Base-by-base conservation (phyloP, 1,140 invertebrate genomes). In the Lineus longissimus region DNA sequence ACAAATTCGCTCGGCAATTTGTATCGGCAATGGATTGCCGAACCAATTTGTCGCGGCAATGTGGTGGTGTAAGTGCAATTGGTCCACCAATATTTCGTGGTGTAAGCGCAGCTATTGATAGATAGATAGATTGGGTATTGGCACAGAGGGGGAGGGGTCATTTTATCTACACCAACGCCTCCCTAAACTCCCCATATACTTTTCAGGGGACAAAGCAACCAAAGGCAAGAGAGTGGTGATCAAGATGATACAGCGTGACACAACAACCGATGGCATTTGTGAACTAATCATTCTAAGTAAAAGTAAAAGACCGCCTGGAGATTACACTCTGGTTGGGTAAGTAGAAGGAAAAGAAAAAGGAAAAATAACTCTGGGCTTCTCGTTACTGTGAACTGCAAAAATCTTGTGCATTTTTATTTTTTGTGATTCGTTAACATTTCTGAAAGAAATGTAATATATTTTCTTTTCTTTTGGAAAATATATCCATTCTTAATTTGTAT, bases 251-350 rank as follows among this genome's bases (percentile, higher is more conserved):
- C 19, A 4, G 4, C 6, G 47, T 6, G 19, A 51, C 4, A 7
- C 47, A 27, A 51, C 47, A 27, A 51, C 6, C 25, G 47, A 51
- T 23, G 47, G 19, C 25, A 51, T 51, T 51, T 23, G 47, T 27
- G 47, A 51, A 23, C n/a, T 51, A 6, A 51, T 51, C 9, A 51
- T 51, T 51, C 47, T 51, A 4, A 51, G 47, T 51, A 51, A 27
- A 27, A 23, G 19, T 19, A 27, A 27, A 27, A 4, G 47, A 51
- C 47, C 47, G n/a, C 47, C 47, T 19, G 25, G 25, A 23, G 47
- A 27, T 51, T 51, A 51, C n/a, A 51, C 47, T 23, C 25, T 51
- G 4, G 25, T 51, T 23, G 47, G 47, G 47, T 51, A n/a, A 19
- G 47, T 51, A 51, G 6, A 36, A n/a, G n/a, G n/a, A n/a, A n/a